phyloP scores from a whole-genome alignment of 2,113 vertebrate genomes.

The Cyphomyrus discorhynchus region DNA sequence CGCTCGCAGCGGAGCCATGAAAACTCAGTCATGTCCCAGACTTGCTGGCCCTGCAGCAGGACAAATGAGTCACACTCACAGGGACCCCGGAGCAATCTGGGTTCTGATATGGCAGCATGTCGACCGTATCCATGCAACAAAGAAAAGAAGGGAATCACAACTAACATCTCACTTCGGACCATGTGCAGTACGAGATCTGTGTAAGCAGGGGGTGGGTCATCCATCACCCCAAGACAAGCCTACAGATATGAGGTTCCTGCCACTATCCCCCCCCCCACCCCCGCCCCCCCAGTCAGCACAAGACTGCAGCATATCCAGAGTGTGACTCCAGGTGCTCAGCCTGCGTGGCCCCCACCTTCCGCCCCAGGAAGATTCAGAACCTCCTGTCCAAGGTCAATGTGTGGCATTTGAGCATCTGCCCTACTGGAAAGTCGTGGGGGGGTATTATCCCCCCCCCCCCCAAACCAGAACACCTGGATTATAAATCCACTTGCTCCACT shows the following conservation, averaged over 20 bases:
- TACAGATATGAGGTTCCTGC: not conserved
- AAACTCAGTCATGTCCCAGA: not conserved
- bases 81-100: not conserved
- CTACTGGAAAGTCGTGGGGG: not conserved
- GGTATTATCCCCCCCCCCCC: not conserved
- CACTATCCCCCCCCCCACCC: not conserved
- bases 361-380: conserved; percentile 23
- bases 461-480: not conserved
- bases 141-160: too few species aligned
- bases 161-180: not conserved
- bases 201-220: not conserved
- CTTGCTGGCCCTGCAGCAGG: not conserved
- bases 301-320: conserved; percentile 42
- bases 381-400: conserved; percentile 23
- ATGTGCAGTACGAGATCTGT: not conserved
- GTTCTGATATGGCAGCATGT: not conserved
- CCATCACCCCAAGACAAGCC: not conserved
- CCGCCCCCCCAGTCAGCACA: not conserved
- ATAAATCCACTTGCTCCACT: not conserved
- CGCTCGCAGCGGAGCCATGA: not conserved
- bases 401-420: not conserved
- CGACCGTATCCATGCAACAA: too few species aligned
- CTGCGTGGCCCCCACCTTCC: conserved; percentile 46
- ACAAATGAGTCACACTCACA: conserved; percentile 7
- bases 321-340: conserved; percentile 43